Conservation (phyloP, 2,888 invertebrate genomes). For the Diloba caeruleocephala region DNA sequence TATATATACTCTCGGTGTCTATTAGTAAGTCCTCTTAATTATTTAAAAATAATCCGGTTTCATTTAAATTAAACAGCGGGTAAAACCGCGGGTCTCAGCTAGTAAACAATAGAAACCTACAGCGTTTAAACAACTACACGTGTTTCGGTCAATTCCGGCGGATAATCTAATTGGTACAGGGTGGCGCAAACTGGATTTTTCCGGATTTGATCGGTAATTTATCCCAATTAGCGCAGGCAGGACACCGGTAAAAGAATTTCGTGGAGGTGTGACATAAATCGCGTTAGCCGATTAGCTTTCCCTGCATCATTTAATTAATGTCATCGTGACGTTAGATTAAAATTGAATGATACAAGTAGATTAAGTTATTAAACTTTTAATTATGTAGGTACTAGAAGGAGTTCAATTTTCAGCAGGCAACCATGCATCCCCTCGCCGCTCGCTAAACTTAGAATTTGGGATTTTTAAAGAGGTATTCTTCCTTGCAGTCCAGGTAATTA, state of each 20-base stretch:
- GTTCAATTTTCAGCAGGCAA: too few species aligned
- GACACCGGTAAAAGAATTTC: conserved; percentile 41
- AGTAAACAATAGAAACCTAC: conserved; percentile 36
- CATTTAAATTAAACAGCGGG: too few species aligned
- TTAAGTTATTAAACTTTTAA: too few species aligned
- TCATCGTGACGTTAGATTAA: conserved; percentile 17
- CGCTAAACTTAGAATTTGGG: too few species aligned
- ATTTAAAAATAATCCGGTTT: too few species aligned
- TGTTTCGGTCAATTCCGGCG: conserved; percentile 39
- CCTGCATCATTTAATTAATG: conserved; percentile 43
- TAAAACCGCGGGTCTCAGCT: too few species aligned
- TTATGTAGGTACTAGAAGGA: too few species aligned
- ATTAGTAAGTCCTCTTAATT: too few species aligned
- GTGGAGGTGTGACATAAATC: conserved; percentile 35
- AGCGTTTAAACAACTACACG: conserved; percentile 24
- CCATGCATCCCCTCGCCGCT: too few species aligned
- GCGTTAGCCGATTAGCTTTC: conserved; percentile 41
- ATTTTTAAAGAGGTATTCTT: too few species aligned
- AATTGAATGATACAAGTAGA: conserved; percentile 17
- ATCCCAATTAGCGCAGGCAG: conserved; percentile 62
- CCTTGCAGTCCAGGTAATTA: too few species aligned
- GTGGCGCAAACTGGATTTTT: conserved; percentile 66
- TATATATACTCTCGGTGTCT: too few species aligned
- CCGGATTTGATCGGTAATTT: conserved; percentile 68
- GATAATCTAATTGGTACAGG: conserved; percentile 67